Evolutionary conservation across 2,113 vertebrate genomes (phyloP).

Genomic region (Crypturellus undulatus): DNA sequence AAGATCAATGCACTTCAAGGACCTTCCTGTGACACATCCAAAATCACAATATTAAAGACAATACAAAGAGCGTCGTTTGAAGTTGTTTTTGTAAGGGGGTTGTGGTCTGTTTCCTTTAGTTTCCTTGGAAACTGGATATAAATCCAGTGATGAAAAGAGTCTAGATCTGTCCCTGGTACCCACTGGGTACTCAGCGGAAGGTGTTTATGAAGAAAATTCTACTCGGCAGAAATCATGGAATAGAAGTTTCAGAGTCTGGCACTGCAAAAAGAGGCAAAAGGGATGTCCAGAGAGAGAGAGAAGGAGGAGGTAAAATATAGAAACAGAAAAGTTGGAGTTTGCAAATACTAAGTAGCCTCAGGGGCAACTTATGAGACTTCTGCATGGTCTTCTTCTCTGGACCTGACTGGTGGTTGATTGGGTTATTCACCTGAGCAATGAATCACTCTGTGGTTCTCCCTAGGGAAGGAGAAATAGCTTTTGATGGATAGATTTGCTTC

Average conservation of each 20-base stretch:
- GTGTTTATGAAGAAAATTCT: neutral
- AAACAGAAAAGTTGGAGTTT: neutral
- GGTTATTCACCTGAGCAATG: neutral
- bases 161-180: neutral
- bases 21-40: neutral
- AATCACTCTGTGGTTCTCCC: neutral
- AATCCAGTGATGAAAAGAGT: neutral
- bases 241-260: neutral
- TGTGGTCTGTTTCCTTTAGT: accelerated
- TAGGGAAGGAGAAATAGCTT: neutral
- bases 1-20: neutral
- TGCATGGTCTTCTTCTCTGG: neutral
- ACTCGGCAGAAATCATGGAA: neutral
- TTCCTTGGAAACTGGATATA: neutral
- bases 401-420: neutral
- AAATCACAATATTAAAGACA: accelerated
- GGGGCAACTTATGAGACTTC: neutral
- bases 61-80: neutral
- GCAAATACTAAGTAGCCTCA: neutral
- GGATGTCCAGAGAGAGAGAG: neutral
- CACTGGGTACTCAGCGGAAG: neutral
- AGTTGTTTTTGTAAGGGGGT: neutral
- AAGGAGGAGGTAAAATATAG: neutral
- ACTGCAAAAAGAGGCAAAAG: neutral
- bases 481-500: neutral